Base-by-base conservation (phyloP, 2,888 invertebrate genomes). In the Amphipoea oculea region DNA sequence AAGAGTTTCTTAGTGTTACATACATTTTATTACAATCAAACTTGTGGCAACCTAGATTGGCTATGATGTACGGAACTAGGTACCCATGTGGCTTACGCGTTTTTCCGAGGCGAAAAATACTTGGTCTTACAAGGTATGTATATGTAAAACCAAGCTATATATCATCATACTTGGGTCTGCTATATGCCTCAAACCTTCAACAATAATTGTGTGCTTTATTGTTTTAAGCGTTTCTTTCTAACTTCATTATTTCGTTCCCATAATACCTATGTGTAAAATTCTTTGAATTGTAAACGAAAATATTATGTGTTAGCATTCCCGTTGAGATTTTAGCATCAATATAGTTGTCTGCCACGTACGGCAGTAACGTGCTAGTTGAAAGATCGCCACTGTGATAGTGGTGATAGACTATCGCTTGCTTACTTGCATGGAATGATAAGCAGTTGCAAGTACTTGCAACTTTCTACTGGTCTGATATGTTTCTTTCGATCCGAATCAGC, bases 321-420 rank as follows among this genome's bases (percentile, higher is more conserved):
- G n/a, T 4, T 29, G 66, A 73, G 65, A 74, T 69, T 70, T 74
- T 62, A 54, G 9, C 66, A 74, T 73, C 68, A 51, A 62, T 66
- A 70, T 63, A 57, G 36, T 68, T 60, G 77, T 86, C 76, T 60
- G 51, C 65, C 69, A 75, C 60, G 60, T 73, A 76, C 36, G 14
- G 29, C 54, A 51, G 77, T 75, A 83, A 73, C 51, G 73, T 78
- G 57, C 23, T 29, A 36, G 74, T 75, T 67, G 45, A 66, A 66
- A 78, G 79, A 86, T 88, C 62, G 60, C 70, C 54, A n/a, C 29
- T 40, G 45, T 57, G 86, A 86, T 83, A 83, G 77, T 20, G 23
- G 20, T 73, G 84, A 86, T 86, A 79, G 62, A 66, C 60, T 83
- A 88, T 88, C 78, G 40, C 78, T 85, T 57, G 68, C 68, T 78